Conservation (phyloP, 2,113 vertebrate genomes). For the Dolichallabes microphthalmus region DNA sequence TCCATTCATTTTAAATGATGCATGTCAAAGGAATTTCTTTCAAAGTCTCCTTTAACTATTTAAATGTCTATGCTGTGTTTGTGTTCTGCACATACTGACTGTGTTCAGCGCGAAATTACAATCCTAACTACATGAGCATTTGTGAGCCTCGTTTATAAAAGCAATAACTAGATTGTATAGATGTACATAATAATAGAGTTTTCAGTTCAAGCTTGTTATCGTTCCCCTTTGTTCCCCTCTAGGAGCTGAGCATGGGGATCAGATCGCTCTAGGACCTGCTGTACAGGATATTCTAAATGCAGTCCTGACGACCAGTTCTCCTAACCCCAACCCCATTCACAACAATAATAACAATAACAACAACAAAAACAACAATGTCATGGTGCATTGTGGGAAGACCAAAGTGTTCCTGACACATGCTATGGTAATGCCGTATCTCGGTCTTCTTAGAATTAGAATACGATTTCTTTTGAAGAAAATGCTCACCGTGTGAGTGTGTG, state of each 20-base stretch:
- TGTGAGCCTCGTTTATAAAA: neutral
- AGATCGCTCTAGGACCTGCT: slow-evolving; percentile 37
- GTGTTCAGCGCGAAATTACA: neutral
- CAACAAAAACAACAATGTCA: slow-evolving; percentile 40
- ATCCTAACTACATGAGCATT: neutral
- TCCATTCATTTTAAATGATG: neutral
- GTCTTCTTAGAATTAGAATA: neutral
- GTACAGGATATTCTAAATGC: slow-evolving; percentile 72
- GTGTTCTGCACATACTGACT: neutral
- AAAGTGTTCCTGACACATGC: slow-evolving; percentile 88
- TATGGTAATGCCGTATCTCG: slow-evolving; percentile 71
- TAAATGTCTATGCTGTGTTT: neutral
- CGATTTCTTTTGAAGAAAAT: neutral
- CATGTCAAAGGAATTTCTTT: neutral
- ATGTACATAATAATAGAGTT: too few relatives aligned
- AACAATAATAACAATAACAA: slow-evolving; percentile 41
- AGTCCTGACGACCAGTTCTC: slow-evolving; percentile 51
- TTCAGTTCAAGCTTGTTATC: too few relatives aligned
- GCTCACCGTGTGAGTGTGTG: neutral
- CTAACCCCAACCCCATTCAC: slow-evolving; percentile 20
- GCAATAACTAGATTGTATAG: neutral
- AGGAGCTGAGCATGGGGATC: slow-evolving; percentile 57
- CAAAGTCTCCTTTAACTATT: neutral
- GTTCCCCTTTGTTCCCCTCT: slow-evolving; percentile 9
- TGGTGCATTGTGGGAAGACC: slow-evolving; percentile 84